Evolutionary conservation across 2,113 vertebrate genomes (phyloP).

Genomic region (Tapirus terrestris): DNA sequence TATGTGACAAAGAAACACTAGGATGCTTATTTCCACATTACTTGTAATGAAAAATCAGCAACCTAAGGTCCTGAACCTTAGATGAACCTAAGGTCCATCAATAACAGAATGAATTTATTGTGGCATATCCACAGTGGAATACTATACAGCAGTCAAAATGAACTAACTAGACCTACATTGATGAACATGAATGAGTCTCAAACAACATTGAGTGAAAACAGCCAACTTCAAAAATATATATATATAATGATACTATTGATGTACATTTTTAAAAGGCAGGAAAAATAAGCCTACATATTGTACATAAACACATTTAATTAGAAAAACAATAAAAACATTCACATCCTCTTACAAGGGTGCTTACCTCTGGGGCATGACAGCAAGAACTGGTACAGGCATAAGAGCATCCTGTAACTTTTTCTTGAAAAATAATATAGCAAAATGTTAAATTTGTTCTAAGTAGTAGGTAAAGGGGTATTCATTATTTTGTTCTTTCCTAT

Average conservation of each 20-base stretch:
- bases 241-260: background rate
- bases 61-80: background rate
- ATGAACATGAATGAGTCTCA: background rate
- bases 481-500: background rate
- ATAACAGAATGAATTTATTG: background rate
- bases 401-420: background rate
- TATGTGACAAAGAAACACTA: background rate
- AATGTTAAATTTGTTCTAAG: background rate
- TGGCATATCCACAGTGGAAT: background rate
- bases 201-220: background rate
- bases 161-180: background rate
- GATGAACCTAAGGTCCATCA: background rate
- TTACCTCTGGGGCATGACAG: background rate
- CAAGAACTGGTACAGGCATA: background rate
- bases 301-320: slow-evolving; percentile 3
- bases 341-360: background rate
- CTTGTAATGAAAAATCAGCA: background rate
- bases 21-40: background rate
- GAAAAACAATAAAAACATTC: background rate
- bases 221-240: background rate
- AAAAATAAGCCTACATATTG: background rate
- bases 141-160: background rate
- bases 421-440: background rate
- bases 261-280: background rate
- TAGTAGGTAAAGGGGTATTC: background rate